Conservation (phyloP, 2,797 vertebrate genomes). For the Lindbergichthys nudifrons region DNA sequence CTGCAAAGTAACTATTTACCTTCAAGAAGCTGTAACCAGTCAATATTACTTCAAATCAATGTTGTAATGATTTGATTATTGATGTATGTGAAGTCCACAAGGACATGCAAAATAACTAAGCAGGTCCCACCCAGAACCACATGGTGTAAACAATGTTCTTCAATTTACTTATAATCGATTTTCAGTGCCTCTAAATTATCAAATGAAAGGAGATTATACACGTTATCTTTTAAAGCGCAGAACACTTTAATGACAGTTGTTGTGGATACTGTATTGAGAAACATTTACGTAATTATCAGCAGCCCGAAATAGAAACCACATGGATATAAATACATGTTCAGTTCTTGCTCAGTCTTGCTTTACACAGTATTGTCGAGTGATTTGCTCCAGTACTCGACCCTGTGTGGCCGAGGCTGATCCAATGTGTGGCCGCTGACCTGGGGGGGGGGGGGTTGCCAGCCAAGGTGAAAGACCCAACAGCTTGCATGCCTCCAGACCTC, state of each 20-base stretch:
- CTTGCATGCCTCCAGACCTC: conserved; percentile 83
- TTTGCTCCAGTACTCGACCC: conserved; percentile 72
- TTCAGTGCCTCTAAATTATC: not conserved
- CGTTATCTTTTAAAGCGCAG: not conserved
- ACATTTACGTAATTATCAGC: not conserved
- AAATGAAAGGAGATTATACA: not conserved
- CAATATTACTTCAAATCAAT: not conserved
- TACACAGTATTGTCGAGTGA: conserved; percentile 63
- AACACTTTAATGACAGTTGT: not conserved
- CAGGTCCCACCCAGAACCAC: not conserved
- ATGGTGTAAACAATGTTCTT: not conserved
- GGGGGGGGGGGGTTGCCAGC: conserved; percentile 66
- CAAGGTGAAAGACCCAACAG: conserved; percentile 77
- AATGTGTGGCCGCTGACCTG: conserved; percentile 76
- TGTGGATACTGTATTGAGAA: not conserved
- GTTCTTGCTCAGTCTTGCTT: conserved; percentile 24
- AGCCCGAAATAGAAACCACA: not conserved
- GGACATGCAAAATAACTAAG: not conserved
- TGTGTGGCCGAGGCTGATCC: conserved; percentile 71
- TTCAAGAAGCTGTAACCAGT: not conserved
- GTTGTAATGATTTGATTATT: not conserved
- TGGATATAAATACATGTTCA: conserved; percentile 17
- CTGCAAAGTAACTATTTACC: not conserved
- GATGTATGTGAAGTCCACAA: too few species aligned
- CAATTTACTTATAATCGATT: not conserved